Evolutionary conservation across 30 jellyfish, hydroid and myxozoan species (phyloP), one percentile per base, ranked within the genome.

Genomic region (Sanderia malayensis): DNA sequence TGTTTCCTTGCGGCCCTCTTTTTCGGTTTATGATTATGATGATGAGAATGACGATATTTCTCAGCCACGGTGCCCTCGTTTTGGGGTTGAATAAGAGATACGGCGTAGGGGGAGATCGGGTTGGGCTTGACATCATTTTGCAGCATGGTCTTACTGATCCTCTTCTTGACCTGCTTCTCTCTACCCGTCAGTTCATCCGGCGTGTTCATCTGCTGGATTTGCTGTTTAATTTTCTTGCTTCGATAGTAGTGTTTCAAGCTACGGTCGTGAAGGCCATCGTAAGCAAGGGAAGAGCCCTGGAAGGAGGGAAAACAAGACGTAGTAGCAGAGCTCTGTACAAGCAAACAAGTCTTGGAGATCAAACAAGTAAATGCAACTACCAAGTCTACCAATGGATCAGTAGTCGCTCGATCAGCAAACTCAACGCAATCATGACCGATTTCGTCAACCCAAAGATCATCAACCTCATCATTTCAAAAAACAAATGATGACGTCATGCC

Each of bases 211-310:
- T 61, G 64, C 46, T 78, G 89, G 32, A 78, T 44, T 25, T 78
- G 81, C 52, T 78, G 89, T 33, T 78, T 78, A 18, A 78, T 77
- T 2, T 67, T 45, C 19, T 78, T 78, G 37, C 55, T 47, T 32
- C 89, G 53, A 44, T 78, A 78, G 25, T 78, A 78, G 53, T 78
- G 89, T 26, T 78, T 78, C 47, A 78, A 31, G 32, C 89, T 78
- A 13, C 89, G 89, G 44, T 78, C 89, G 47, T 78, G 89, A 26
- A 78, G 89, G 27, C 89, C 89, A 6, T 78, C 89, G 67, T 78
- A 78, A 0, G 89, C 89, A 30, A 78, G 76, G 0, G 89, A 78
- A 2, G 89, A 78, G n/a, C 89, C 89, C 89, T 78, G 60, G 2
- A 24, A 19, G 13, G 20, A 18, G 1, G n/a, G 31, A 59, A 23